These are phyloP conservation scores for Leptobrachium ailaonicum DNA, from an alignment of 2,113 vertebrate species.

Conservation along the genomic window DNA sequence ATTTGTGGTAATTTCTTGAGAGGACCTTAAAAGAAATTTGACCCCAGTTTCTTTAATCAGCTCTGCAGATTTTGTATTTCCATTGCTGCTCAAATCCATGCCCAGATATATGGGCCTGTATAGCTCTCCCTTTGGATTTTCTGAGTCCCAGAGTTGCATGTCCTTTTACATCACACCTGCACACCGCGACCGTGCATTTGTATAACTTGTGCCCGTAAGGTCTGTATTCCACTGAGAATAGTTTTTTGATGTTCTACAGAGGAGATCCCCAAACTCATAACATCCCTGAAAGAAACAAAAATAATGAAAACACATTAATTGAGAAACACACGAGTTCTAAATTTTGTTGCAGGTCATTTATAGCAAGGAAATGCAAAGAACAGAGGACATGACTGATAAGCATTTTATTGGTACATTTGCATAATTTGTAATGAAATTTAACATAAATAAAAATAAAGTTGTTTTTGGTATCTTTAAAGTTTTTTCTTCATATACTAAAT, in stretches of 20 bases:
- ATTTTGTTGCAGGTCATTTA: too few species aligned
- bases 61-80: conserved; percentile 7
- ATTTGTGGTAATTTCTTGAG: conserved; percentile 1
- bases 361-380: too few species aligned
- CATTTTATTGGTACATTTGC: too few species aligned
- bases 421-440: too few species aligned
- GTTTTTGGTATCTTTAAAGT: too few species aligned
- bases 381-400: too few species aligned
- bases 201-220: conserved; percentile 85
- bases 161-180: conserved; percentile 75
- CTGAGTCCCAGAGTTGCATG: not conserved
- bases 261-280: conserved; percentile 85
- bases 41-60: conserved; percentile 25
- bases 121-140: conserved; percentile 11
- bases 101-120: not conserved
- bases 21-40: not conserved
- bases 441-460: too few species aligned
- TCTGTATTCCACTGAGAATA: conserved; percentile 84
- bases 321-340: too few species aligned
- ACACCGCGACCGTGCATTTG: conserved; percentile 89
- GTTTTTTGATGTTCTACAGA: conserved; percentile 83
- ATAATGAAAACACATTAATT: too few species aligned
- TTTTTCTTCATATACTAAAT: too few species aligned
- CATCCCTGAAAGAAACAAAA: conserved; percentile 71
- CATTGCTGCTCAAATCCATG: not conserved